phyloP scores from a whole-genome alignment of 2,113 vertebrate species.

The Dromaius novaehollandiae region DNA sequence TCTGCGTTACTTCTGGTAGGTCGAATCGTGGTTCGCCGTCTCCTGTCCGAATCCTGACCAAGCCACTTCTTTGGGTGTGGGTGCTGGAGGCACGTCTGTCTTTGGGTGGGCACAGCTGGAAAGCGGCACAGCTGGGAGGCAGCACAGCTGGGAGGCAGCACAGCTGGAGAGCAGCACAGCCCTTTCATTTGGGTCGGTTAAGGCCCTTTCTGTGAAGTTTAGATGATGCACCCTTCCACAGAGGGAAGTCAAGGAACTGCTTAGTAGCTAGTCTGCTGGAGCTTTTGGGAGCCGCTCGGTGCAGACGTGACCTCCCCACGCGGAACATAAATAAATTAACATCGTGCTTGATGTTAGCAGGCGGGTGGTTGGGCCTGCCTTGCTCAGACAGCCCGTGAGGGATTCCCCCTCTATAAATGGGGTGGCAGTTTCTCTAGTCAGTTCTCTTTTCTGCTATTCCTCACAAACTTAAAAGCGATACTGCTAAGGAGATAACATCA shows the following conservation, averaged over 20 bases:
- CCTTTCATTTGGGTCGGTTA: background rate
- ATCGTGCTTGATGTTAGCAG: background rate
- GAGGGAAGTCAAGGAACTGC: background rate
- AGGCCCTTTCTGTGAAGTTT: background rate
- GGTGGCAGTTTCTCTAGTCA: background rate
- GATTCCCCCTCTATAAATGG: background rate
- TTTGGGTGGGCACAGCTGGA: background rate
- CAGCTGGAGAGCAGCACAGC: background rate
- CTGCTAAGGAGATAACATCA: fast-evolving
- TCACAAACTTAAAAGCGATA: background rate
- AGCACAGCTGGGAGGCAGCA: background rate
- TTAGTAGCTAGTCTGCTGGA: background rate
- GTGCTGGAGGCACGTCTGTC: background rate
- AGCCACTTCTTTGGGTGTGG: background rate
- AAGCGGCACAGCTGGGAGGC: background rate
- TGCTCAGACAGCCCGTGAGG: fast-evolving
- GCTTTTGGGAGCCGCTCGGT: background rate
- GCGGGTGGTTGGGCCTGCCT: background rate
- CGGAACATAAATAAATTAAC: background rate
- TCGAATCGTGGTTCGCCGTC: background rate
- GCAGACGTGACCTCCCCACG: background rate
- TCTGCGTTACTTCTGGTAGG: fast-evolving
- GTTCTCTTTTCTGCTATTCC: background rate
- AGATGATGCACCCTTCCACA: background rate
- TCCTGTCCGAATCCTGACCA: background rate